Base-by-base conservation (phyloP, 2,113 vertebrate genomes). In the Plestiodon gilberti region DNA sequence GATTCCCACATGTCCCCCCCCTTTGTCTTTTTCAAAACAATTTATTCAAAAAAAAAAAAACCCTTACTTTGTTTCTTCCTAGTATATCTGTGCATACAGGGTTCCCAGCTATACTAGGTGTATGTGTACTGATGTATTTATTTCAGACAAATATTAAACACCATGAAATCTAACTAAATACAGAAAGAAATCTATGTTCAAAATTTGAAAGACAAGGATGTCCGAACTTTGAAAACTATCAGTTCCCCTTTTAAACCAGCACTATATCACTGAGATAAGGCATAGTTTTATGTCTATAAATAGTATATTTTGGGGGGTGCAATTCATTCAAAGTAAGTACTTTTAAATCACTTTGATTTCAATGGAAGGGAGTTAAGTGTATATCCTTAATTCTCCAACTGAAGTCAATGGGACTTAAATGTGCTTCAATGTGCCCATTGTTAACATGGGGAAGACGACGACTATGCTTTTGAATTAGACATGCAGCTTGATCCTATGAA, bases 141-240 rank as follows among this genome's bases (percentile, higher is more conserved):
- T 81, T 91, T 92, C 74, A 76, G 82, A 48, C 80, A 88, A 57
- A 4, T 87, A 75, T 25, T 61, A 80, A 73, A 28, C 88, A 86
- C 88, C 3, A 23, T 59, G 0, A 0, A 67, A 89, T 82, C 9
- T 55, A 82, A 86, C 82, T n/a, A 74, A 64, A 76, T n/a, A n/a
- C n/a, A n/a, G n/a, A n/a, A 76, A 0, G 0, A 78, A 80, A 81
- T 38, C 89, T 62, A 57, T 77, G 65, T 87, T 89, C 88, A 77
- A 22, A 86, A 88, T 84, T 83, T 13, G 82, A 89, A 83, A 90
- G 75, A 78, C 85, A 87, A 65, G 18, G 83, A 28, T 52, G 81
- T 87, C 87, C 80, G 87, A 89, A 5, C 91, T 91, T 90, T 93
- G 90, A 90, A 89, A 92, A 93, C 88, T 94, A 91, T 94, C 91